Percentiles rank a stretch among this genome's conserved stretches.
These are phyloP conservation scores for Phaenicophaeus curvirostris DNA, from an alignment of 2,797 vertebrate genomes.

Conservation along the genomic window DNA sequence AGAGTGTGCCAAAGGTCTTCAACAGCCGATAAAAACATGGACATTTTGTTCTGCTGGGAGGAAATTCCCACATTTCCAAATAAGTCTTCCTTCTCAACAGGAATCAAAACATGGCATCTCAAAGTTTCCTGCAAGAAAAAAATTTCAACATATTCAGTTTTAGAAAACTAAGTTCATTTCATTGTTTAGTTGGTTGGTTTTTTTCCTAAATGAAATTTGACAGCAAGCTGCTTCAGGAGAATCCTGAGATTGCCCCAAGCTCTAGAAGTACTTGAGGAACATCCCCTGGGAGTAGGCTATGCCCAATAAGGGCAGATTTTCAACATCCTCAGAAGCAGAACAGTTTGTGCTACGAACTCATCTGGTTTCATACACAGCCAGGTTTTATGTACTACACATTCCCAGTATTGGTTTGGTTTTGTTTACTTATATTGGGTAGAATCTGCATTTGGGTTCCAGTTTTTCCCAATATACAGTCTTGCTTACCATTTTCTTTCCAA, in stretches of 20 bases:
- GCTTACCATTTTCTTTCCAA: background rate
- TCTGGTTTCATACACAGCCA: conserved; percentile 4
- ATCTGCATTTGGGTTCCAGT: background rate
- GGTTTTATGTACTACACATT: background rate
- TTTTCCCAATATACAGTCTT: background rate
- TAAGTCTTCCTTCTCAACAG: background rate
- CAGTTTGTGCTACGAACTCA: conserved; percentile 27
- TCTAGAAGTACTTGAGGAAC: background rate
- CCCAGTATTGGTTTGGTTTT: background rate
- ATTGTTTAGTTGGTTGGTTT: background rate
- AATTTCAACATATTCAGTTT: background rate
- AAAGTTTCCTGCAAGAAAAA: background rate
- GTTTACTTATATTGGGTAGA: background rate
- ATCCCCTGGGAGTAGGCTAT: background rate
- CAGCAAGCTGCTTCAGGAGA: background rate
- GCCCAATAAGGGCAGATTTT: background rate
- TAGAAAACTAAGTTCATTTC: background rate
- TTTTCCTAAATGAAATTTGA: background rate
- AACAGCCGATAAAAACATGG: background rate
- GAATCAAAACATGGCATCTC: background rate
- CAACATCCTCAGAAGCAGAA: background rate
- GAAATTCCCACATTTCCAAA: background rate
- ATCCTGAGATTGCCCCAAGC: background rate
- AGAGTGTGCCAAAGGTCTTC: background rate
- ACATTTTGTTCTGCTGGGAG: background rate